Evolutionary conservation across 2,113 vertebrate genomes (phyloP).

Genomic region (Crotalus tigris): DNA sequence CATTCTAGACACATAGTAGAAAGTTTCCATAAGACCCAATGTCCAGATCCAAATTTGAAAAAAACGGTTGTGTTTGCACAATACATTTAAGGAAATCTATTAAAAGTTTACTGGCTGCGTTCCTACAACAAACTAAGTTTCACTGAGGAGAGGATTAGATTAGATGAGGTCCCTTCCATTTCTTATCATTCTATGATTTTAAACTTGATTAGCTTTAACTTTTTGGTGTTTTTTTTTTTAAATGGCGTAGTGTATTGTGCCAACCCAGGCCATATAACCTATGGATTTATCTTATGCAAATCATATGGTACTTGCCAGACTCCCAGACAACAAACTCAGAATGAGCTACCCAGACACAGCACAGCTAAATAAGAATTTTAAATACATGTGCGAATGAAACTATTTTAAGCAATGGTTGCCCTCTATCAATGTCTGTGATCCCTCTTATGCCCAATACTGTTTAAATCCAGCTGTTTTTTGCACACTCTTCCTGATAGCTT

Average conservation of each 20-base stretch:
- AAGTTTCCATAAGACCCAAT: not conserved
- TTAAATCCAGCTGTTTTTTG: not conserved
- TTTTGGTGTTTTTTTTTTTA: not conserved
- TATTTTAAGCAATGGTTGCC: not conserved
- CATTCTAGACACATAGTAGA: not conserved
- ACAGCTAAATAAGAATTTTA: not conserved
- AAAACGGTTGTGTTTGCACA: not conserved
- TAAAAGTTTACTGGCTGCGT: not conserved
- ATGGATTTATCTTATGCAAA: not conserved
- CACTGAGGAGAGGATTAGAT: not conserved
- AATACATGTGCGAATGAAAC: not conserved
- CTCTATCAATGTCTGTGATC: not conserved
- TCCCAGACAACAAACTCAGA: not conserved
- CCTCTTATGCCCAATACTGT: not conserved
- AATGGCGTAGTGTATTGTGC: not conserved
- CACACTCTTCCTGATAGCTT: not conserved
- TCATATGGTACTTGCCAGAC: not conserved
- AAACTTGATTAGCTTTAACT: not conserved
- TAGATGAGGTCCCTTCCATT: not conserved
- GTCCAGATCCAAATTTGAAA: not conserved
- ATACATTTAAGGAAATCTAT: not conserved
- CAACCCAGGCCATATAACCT: not conserved
- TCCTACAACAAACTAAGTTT: not conserved
- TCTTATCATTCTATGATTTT: not conserved
- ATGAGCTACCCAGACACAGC: not conserved